Percentiles rank a stretch among this genome's conserved stretches.
Evolutionary conservation across 1,140 invertebrate species (phyloP).

Genomic region (Rhizoglyphus robini): DNA sequence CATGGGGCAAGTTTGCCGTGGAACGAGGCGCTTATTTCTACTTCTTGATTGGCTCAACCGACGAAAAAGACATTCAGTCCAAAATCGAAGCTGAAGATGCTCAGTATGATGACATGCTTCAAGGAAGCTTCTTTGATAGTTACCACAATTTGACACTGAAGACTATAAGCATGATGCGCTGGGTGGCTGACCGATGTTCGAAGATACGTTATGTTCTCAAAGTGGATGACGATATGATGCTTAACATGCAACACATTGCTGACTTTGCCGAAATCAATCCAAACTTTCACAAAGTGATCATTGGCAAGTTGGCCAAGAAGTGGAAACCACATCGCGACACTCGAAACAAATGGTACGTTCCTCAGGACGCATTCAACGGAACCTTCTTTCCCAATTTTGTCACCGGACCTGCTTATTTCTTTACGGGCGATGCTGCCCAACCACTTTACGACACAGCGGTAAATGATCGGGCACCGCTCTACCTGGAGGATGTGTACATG

Average conservation of each 20-base stretch:
- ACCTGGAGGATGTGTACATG: constrained; percentile 71
- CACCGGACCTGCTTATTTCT: constrained; percentile 30
- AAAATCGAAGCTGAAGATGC: constrained; percentile 22
- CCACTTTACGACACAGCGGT: constrained; percentile 54
- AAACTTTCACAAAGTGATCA: constrained; percentile 31
- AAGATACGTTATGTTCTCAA: constrained; percentile 56
- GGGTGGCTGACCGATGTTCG: constrained; percentile 47
- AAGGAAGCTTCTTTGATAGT: constrained; percentile 29
- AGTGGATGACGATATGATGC: constrained; percentile 68
- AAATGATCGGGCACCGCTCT: constrained; percentile 48
- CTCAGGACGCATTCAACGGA: constrained; percentile 23
- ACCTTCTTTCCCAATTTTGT: constrained; percentile 28
- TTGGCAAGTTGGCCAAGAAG: constrained; percentile 60
- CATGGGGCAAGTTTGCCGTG: constrained; percentile 48
- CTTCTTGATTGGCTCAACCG: constrained; percentile 24
- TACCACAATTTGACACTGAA: constrained; percentile 33
- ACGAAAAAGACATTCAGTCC: constrained; percentile 15
- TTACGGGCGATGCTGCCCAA: constrained; percentile 42
- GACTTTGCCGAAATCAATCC: constrained; percentile 17
- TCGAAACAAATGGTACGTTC: constrained; percentile 41
- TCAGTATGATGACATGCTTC: constrained; percentile 24
- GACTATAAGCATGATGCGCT: constrained; percentile 31
- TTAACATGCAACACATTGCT: constrained; percentile 44
- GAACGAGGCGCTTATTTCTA: constrained; percentile 24
- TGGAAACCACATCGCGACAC: constrained; percentile 69